Evolutionary conservation across 2,888 invertebrate genomes (phyloP).

Genomic region (Willowsia nigromaculata): DNA sequence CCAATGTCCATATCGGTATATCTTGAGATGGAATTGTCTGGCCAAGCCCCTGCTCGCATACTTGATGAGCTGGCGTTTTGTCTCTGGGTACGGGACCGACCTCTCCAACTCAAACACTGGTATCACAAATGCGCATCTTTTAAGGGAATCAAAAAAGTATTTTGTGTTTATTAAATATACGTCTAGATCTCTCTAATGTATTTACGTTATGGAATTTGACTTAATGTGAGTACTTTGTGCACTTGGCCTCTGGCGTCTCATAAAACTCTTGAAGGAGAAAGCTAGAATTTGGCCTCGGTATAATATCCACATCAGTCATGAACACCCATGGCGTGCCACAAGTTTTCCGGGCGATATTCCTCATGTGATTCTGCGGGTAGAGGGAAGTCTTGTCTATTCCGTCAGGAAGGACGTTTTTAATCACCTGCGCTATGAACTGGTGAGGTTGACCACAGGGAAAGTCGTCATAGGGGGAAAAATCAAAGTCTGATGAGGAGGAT

Average conservation of each 20-base stretch:
- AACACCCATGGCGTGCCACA: slow-evolving; percentile 90
- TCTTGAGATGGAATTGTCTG: slow-evolving; percentile 93
- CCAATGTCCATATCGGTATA: slow-evolving; percentile 94
- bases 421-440: slow-evolving; percentile 83
- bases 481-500: slow-evolving; percentile 30
- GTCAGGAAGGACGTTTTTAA: slow-evolving; percentile 83
- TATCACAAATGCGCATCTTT: slow-evolving; percentile 90
- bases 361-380: slow-evolving; percentile 93
- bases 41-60: slow-evolving; percentile 90
- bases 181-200: too few relatives aligned
- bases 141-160: not conserved
- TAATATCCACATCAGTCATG: slow-evolving; percentile 92
- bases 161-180: not conserved
- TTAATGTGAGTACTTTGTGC: slow-evolving; percentile 76
- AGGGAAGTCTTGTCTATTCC: slow-evolving; percentile 80
- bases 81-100: slow-evolving; percentile 88
- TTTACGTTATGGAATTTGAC: too few relatives aligned
- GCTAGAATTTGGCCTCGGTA: slow-evolving; percentile 88
- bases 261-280: slow-evolving; percentile 82
- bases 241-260: slow-evolving; percentile 75
- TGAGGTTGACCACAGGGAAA: slow-evolving; percentile 86
- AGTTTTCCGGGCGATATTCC: slow-evolving; percentile 92
- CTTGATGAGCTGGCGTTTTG: slow-evolving; percentile 88
- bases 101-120: slow-evolving; percentile 94
- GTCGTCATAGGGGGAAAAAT: slow-evolving; percentile 80